Evolutionary conservation across 2,797 vertebrate genomes (phyloP).

Genomic region (Micropoecilia bifurca): DNA sequence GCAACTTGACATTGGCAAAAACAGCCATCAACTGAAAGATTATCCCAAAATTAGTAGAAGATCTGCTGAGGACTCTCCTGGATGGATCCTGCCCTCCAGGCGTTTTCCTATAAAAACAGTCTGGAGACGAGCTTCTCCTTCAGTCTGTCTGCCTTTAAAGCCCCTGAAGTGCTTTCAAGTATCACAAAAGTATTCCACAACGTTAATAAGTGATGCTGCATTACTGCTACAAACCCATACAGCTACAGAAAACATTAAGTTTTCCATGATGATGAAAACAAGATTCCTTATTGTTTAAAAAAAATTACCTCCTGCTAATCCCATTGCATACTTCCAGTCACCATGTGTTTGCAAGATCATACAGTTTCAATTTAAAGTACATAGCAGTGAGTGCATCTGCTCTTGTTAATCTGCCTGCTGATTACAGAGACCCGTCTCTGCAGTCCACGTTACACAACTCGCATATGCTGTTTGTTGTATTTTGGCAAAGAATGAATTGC

Average conservation of each 20-base stretch:
- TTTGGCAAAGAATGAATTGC: slow-evolving; percentile 49
- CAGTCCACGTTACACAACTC: slow-evolving; percentile 28
- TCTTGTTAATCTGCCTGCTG: slow-evolving; percentile 36
- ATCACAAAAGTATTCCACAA: not conserved
- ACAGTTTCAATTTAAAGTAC: slow-evolving; percentile 49
- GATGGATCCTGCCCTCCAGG: slow-evolving; percentile 61
- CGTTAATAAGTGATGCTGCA: not conserved
- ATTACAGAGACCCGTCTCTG: slow-evolving; percentile 31
- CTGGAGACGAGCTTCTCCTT: slow-evolving; percentile 28
- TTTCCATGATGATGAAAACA: not conserved
- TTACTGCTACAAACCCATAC: slow-evolving; percentile 18
- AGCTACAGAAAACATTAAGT: not conserved
- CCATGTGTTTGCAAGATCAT: slow-evolving; percentile 66
- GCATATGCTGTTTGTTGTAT: slow-evolving; percentile 47
- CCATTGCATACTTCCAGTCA: slow-evolving; percentile 31
- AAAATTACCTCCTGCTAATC: slow-evolving; percentile 29
- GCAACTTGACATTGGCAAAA: slow-evolving; percentile 44
- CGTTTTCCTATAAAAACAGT: slow-evolving; percentile 34
- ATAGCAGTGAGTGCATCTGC: slow-evolving; percentile 31
- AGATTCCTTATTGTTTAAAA: not conserved
- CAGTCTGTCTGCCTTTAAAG: not conserved
- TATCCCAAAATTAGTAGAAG: slow-evolving; percentile 58
- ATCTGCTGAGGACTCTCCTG: slow-evolving; percentile 34
- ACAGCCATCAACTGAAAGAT: slow-evolving; percentile 70
- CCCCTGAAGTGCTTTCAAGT: not conserved